Percentiles rank a stretch among this genome's conserved stretches.
These are phyloP conservation scores for Ceratothoa steindachneri DNA, from an alignment of 2,888 invertebrate genomes.

Conservation along the genomic window DNA sequence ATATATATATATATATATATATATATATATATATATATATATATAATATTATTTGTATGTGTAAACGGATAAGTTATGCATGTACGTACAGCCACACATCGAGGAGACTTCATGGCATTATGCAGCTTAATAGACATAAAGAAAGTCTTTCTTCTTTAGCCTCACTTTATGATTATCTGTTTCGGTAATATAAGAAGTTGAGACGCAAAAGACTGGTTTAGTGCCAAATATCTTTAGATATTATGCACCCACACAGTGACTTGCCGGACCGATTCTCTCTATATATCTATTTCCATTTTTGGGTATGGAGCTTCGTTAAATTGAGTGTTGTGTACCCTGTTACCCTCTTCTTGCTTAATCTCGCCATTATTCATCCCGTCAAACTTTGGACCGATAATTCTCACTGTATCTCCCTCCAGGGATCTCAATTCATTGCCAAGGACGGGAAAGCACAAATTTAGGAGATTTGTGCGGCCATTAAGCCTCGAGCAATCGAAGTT, in stretches of 20 bases:
- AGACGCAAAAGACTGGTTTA: constrained; percentile 1
- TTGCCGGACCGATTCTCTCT: not conserved
- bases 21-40: constrained; percentile 19
- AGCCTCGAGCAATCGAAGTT: no score
- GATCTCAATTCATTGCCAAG: no score
- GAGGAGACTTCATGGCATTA: not conserved
- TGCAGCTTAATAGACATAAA: not conserved
- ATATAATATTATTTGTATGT: not conserved
- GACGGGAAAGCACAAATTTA: no score
- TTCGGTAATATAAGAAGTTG: not conserved
- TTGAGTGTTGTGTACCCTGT: no score
- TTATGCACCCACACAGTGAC: not conserved
- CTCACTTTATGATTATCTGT: not conserved
- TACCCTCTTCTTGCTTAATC: no score
- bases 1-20: constrained; percentile 17
- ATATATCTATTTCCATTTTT: not conserved
- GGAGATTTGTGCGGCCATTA: no score
- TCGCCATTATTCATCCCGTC: no score
- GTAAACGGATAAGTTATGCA: not conserved
- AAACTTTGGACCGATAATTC: no score
- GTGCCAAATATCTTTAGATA: not conserved
- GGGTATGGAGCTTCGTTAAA: no score
- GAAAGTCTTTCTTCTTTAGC: not conserved
- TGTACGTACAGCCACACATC: not conserved
- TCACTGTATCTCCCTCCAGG: no score